Conservation (phyloP, 1,140 invertebrate genomes). For the Paralvinella palmiformis region DNA sequence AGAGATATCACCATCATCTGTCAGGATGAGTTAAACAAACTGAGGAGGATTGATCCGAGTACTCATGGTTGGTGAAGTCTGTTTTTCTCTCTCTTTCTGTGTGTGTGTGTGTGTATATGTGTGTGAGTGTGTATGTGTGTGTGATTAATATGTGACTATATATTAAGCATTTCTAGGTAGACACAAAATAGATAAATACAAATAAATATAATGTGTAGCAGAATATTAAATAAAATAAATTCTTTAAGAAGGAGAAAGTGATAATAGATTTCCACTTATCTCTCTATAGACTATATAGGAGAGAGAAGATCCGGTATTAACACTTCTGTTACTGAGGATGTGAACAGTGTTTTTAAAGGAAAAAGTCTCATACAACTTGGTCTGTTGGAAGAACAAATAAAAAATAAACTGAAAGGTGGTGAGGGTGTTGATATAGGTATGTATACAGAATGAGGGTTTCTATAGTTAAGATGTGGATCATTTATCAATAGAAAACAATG, state of each 20-base stretch:
- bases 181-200: too few relatives aligned
- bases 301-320: slow-evolving; percentile 88
- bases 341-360: slow-evolving; percentile 84
- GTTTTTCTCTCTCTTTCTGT: too few relatives aligned
- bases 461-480: not conserved
- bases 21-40: slow-evolving; percentile 86
- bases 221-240: too few relatives aligned
- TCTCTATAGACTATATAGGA: slow-evolving; percentile 28
- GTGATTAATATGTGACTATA: too few relatives aligned
- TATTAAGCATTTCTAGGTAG: too few relatives aligned
- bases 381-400: slow-evolving; percentile 77
- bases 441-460: not conserved
- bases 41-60: slow-evolving; percentile 60
- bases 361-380: slow-evolving; percentile 83
- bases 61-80: slow-evolving; percentile 29
- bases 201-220: too few relatives aligned
- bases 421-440: slow-evolving; percentile 85
- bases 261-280: too few relatives aligned
- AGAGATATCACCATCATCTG: slow-evolving; percentile 94
- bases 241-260: too few relatives aligned
- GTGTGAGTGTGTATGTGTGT: too few relatives aligned
- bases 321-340: slow-evolving; percentile 82
- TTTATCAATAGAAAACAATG: not conserved
- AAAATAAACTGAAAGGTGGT: slow-evolving; percentile 65
- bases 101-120: too few relatives aligned